Evolutionary conservation across 2,888 invertebrate species (phyloP).

Genomic region (Melieria omissa): DNA sequence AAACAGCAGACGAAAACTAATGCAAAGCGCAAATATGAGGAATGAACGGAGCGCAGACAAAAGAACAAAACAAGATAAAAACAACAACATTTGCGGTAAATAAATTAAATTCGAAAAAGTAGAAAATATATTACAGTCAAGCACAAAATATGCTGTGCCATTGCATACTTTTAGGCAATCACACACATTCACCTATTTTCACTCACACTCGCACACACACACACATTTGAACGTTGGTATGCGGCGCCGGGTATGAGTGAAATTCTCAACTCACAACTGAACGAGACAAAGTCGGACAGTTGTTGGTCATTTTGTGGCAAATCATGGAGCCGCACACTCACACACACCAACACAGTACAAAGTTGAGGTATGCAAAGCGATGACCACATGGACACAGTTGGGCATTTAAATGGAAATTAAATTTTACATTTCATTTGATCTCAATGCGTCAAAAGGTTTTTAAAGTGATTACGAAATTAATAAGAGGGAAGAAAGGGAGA

Average conservation of each 20-base stretch:
- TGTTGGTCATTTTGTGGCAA: neutral
- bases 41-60: neutral
- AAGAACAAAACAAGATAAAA: neutral
- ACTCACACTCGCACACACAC: too few relatives aligned
- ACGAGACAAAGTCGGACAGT: neutral
- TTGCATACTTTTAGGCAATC: conserved; percentile 22
- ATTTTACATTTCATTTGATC: too few relatives aligned
- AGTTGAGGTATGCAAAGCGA: too few relatives aligned
- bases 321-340: neutral
- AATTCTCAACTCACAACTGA: neutral
- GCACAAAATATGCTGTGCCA: conserved; percentile 10
- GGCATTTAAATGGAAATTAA: too few relatives aligned
- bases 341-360: too few relatives aligned
- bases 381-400: too few relatives aligned
- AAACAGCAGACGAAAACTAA: neutral
- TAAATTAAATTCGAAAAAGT: conserved; percentile 23
- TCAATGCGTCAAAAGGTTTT: too few relatives aligned
- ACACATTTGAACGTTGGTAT: too few relatives aligned
- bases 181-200: neutral
- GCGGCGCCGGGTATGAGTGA: too few relatives aligned
- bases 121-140: neutral
- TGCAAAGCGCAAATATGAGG: neutral
- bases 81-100: conserved; percentile 13
- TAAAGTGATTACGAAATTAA: too few relatives aligned
- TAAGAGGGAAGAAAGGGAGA: too few relatives aligned